These are phyloP conservation scores for Lasioglossum lativentre DNA, from an alignment of 2,888 invertebrate species.

Conservation along the genomic window DNA sequence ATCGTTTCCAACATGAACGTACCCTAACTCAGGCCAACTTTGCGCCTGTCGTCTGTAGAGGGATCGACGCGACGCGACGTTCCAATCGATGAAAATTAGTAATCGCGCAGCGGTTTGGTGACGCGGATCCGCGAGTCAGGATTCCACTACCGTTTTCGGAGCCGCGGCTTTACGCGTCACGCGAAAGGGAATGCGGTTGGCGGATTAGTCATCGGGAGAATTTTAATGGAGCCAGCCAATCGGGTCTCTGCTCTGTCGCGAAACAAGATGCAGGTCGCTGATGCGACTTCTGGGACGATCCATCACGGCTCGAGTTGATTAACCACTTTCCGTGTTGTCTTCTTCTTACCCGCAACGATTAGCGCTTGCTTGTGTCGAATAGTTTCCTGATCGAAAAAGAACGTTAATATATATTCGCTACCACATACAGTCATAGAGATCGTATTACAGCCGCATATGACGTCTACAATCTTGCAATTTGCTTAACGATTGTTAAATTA, in stretches of 20 bases:
- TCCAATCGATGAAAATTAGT: not conserved
- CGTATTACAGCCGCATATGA: too few species aligned
- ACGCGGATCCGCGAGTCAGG: conserved; percentile 3
- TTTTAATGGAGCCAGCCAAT: conserved; percentile 33
- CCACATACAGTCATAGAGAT: too few species aligned
- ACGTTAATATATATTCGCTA: too few species aligned
- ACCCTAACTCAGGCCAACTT: not conserved
- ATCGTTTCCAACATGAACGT: too few species aligned
- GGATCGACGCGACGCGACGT: not conserved
- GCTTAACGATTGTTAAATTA: too few species aligned
- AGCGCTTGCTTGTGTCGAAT: too few species aligned
- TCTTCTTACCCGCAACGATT: not conserved
- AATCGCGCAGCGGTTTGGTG: not conserved
- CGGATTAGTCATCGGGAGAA: conserved; percentile 63
- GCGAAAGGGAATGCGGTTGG: conserved; percentile 51
- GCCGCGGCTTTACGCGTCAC: conserved; percentile 40
- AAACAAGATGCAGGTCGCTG: conserved; percentile 42
- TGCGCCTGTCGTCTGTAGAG: not conserved
- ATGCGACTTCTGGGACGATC: conserved; percentile 45
- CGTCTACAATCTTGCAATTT: too few species aligned
- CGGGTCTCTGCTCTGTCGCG: conserved; percentile 10
- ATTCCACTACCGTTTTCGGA: conserved; percentile 63
- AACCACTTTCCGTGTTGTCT: conserved; percentile 22
- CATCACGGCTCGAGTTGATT: conserved; percentile 34
- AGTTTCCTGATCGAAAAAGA: too few species aligned